phyloP scores from a whole-genome alignment of 2,113 vertebrate genomes.

The Eurystomus gularis region DNA sequence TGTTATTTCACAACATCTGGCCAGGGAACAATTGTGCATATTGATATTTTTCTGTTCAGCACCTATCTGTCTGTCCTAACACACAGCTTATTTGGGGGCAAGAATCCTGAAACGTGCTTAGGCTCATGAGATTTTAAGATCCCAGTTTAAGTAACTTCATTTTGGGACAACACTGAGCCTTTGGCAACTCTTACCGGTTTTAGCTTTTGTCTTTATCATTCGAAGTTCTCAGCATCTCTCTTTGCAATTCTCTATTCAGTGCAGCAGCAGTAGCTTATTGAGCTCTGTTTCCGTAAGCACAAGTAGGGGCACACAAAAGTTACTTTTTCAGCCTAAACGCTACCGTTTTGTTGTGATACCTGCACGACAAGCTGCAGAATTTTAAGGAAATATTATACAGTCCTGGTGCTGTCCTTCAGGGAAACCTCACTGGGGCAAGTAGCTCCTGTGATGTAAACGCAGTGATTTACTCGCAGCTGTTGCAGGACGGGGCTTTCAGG shows the following conservation, averaged over 20 bases:
- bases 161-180: neutral
- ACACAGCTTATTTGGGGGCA: neutral
- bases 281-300: neutral
- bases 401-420: neutral
- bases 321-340: neutral
- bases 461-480: neutral
- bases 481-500: neutral
- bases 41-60: neutral
- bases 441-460: neutral
- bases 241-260: neutral
- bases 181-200: neutral
- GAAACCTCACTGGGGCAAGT: neutral
- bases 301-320: neutral
- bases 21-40: neutral
- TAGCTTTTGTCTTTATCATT: neutral
- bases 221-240: neutral
- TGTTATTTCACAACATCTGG: conserved; percentile 38
- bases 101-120: neutral
- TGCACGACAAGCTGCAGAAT: neutral
- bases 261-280: neutral
- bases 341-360: neutral
- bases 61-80: neutral
- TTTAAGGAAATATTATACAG: neutral
- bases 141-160: neutral
- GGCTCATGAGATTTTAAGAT: neutral